These are phyloP conservation scores for Hypolimnas misippus DNA, from an alignment of 2,888 invertebrate genomes.

Conservation along the genomic window DNA sequence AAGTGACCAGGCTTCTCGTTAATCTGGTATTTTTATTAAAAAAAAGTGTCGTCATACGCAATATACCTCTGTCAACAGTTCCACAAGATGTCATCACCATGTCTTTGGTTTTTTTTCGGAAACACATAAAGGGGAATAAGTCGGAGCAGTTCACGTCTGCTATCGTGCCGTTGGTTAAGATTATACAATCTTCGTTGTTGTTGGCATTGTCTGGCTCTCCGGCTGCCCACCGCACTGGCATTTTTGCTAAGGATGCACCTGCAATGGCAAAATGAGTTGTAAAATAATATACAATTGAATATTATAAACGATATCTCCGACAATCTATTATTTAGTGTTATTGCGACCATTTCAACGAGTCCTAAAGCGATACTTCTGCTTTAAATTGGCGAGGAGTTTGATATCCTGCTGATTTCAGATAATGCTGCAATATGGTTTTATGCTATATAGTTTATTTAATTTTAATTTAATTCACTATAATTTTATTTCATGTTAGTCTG, in stretches of 20 bases:
- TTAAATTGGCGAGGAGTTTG: no score
- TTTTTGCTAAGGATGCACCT: constrained; percentile 41
- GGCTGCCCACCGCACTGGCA: constrained; percentile 38
- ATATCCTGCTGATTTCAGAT: no score
- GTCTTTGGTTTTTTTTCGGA: constrained; percentile 26
- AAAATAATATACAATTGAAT: background rate
- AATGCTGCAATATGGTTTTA: no score
- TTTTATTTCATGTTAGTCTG: no score
- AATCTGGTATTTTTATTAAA: no score
- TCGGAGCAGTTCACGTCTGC: constrained; percentile 42
- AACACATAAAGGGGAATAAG: constrained; percentile 42
- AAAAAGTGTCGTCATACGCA: no score
- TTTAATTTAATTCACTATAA: no score
- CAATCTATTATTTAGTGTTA: background rate
- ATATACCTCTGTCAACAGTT: constrained; percentile 40
- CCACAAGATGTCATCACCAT: no score
- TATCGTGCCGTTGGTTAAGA: constrained; percentile 24
- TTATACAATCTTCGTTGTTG: constrained; percentile 36
- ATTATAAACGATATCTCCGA: background rate
- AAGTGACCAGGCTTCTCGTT: no score
- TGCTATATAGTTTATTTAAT: no score
- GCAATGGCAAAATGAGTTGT: background rate
- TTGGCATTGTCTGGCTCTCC: constrained; percentile 39
- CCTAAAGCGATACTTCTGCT: no score
- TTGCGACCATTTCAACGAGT: background rate